Evolutionary conservation across 2,113 vertebrate genomes (phyloP).

Genomic region (Dasypus novemcinctus): DNA sequence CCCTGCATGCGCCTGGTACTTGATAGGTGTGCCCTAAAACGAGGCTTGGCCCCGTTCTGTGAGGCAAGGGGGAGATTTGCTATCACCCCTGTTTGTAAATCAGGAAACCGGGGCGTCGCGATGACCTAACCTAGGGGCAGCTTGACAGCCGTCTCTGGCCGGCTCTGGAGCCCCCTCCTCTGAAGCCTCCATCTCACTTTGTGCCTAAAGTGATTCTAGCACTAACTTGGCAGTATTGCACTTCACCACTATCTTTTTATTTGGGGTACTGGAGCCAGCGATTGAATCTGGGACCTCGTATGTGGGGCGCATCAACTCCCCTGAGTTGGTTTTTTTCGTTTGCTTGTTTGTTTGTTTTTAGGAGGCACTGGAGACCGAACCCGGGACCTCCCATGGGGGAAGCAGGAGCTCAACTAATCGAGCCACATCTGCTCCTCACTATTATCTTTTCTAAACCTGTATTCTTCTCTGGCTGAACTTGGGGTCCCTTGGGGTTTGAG

Average conservation of each 20-base stretch:
- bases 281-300: no score
- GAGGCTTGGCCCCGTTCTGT: neutral
- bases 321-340: no score
- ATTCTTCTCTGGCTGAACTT: neutral
- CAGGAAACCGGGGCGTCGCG: neutral
- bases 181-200: neutral
- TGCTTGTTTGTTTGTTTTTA: no score
- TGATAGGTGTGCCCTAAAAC: neutral
- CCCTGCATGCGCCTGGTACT: neutral
- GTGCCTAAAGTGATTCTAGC: neutral
- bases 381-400: no score
- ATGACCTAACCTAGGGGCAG: neutral
- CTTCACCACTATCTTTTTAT: neutral
- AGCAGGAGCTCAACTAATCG: no score
- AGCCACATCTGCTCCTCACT: no score
- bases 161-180: neutral
- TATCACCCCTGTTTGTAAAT: neutral
- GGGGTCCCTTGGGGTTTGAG: neutral
- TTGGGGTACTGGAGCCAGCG: no score
- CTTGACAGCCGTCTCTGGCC: neutral
- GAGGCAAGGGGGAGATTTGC: neutral
- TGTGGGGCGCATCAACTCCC: no score
- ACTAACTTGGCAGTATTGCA: neutral
- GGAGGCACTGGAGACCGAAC: no score
- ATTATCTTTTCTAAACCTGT: neutral